Conservation (phyloP, 2,888 invertebrate species). For the Rhamphomyia laevipes region DNA sequence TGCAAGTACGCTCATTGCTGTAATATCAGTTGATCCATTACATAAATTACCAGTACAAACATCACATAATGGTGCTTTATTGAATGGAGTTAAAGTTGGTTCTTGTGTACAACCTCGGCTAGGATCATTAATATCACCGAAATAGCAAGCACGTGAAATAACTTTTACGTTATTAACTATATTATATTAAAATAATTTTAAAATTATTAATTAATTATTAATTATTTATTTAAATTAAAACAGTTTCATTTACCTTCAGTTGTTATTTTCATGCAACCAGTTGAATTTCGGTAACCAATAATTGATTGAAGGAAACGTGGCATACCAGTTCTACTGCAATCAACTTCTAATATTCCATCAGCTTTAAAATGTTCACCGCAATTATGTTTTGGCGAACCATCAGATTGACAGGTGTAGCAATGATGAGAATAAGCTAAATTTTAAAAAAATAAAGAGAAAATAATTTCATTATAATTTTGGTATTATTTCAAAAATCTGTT, state of each 20-base stretch:
- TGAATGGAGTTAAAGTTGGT: conserved; percentile 24
- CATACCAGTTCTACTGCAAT: conserved; percentile 24
- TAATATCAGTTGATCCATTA: conserved; percentile 24
- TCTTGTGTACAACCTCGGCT: conserved; percentile 26
- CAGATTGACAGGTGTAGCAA: not conserved
- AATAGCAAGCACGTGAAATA: not conserved
- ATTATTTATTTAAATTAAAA: not conserved
- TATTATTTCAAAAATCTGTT: too few relatives aligned
- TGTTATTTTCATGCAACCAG: conserved; percentile 32
- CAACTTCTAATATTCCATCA: conserved; percentile 21
- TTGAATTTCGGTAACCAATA: conserved; percentile 23
- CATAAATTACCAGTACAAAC: conserved; percentile 29
- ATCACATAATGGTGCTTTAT: conserved; percentile 27
- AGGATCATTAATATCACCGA: not conserved
- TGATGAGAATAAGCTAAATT: not conserved
- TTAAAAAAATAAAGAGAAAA: too few relatives aligned
- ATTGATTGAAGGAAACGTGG: conserved; percentile 24
- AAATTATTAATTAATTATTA: too few relatives aligned
- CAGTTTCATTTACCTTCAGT: conserved; percentile 22
- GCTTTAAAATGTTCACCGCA: conserved; percentile 23
- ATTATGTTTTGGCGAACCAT: not conserved
- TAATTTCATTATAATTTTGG: too few relatives aligned
- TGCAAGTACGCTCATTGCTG: conserved; percentile 23
- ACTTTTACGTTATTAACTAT: not conserved
- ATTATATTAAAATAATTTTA: not conserved